Conservation (phyloP, 2,113 vertebrate species). For the Callipepla californica region DNA sequence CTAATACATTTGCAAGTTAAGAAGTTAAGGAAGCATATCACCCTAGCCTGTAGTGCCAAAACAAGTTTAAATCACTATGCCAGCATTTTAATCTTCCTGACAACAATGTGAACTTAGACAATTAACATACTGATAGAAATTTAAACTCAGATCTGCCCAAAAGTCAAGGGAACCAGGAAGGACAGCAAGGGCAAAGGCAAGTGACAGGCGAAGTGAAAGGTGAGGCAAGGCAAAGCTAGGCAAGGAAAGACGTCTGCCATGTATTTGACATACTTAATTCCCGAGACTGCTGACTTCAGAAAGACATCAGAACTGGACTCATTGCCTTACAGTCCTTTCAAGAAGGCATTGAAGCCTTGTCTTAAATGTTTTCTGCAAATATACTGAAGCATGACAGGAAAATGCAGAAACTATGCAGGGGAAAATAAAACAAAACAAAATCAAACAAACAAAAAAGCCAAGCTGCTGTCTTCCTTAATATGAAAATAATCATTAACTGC, state of each 20-base stretch:
- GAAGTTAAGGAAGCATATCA: background rate
- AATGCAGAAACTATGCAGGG: background rate
- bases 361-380: background rate
- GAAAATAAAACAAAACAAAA: background rate
- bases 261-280: no score
- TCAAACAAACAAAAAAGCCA: background rate
- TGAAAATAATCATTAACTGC: background rate
- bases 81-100: background rate
- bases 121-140: background rate
- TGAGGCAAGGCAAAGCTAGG: no score
- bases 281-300: no score
- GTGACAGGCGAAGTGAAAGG: no score
- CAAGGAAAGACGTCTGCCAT: no score
- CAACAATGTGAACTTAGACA: background rate
- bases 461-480: background rate
- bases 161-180: background rate
- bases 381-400: background rate
- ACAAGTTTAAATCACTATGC: background rate
- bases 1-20: background rate
- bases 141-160: background rate
- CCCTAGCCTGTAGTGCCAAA: background rate
- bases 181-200: no score
- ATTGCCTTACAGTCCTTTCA: no score
- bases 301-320: no score
- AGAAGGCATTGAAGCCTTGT: no score